phyloP scores from a whole-genome alignment of 2,797 vertebrate species.

The Masticophis lateralis region DNA sequence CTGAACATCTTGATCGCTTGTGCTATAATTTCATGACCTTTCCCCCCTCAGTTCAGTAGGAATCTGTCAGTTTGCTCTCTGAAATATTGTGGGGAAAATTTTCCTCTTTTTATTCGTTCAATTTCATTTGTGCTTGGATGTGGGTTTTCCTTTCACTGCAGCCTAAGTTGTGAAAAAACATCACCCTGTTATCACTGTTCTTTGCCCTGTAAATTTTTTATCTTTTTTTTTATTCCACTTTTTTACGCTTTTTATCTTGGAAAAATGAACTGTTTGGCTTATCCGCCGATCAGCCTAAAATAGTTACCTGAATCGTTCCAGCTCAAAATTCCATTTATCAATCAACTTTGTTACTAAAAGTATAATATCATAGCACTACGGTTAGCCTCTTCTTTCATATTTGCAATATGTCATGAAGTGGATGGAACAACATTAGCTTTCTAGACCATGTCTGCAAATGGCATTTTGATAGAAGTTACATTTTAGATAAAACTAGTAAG shows the following conservation, averaged over 20 bases:
- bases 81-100: not conserved
- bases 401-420: not conserved
- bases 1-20: not conserved
- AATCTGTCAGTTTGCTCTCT: not conserved
- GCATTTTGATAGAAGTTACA: not conserved
- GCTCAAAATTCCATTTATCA: not conserved
- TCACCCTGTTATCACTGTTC: not conserved
- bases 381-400: not conserved
- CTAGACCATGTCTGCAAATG: not conserved
- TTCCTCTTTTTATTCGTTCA: not conserved
- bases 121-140: not conserved
- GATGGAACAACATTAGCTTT: no score
- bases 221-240: not conserved
- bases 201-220: not conserved
- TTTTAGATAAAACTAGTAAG: not conserved
- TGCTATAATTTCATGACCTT: not conserved
- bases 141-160: not conserved
- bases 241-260: not conserved
- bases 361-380: not conserved
- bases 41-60: not conserved
- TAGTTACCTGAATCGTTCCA: not conserved
- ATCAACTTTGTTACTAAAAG: not conserved
- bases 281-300: not conserved
- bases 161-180: not conserved
- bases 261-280: not conserved